phyloP scores from a whole-genome alignment of 35 echinoderm and acorn worm species.

The Holothuria glaberrima region DNA sequence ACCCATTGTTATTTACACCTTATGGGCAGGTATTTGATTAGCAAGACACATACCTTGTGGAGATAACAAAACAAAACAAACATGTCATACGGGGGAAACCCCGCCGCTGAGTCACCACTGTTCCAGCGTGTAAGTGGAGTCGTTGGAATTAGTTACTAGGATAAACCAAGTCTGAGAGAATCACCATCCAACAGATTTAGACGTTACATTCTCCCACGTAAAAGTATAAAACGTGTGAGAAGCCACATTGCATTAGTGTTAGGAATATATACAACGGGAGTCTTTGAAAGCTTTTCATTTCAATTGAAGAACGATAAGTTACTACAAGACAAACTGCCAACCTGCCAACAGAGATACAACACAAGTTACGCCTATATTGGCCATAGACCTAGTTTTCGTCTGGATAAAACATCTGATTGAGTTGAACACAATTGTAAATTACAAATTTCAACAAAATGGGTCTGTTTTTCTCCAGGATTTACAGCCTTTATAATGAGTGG shows the following conservation, averaged over 20 bases:
- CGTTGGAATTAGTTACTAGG: background rate
- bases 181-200: too few relatives aligned
- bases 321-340: too few relatives aligned
- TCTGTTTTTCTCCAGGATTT: conserved; percentile 44
- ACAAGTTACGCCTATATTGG: too few relatives aligned
- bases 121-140: background rate
- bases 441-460: conserved; percentile 63
- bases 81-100: background rate
- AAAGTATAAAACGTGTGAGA: background rate
- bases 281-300: background rate
- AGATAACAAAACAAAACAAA: background rate
- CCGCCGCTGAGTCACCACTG: background rate
- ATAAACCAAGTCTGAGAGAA: background rate
- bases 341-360: too few relatives aligned
- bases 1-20: too few relatives aligned
- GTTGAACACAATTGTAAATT: background rate
- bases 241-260: background rate
- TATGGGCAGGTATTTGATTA: too few relatives aligned
- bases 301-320: too few relatives aligned
- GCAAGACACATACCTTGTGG: too few relatives aligned
- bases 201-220: background rate
- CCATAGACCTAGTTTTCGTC: background rate
- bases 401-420: background rate
- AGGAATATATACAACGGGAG: background rate
- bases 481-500: conserved; percentile 48